Percentiles rank a stretch among this genome's conserved stretches.
These are phyloP conservation scores for Tuberolachnus salignus DNA, from an alignment of 2,888 invertebrate species.

Conservation along the genomic window DNA sequence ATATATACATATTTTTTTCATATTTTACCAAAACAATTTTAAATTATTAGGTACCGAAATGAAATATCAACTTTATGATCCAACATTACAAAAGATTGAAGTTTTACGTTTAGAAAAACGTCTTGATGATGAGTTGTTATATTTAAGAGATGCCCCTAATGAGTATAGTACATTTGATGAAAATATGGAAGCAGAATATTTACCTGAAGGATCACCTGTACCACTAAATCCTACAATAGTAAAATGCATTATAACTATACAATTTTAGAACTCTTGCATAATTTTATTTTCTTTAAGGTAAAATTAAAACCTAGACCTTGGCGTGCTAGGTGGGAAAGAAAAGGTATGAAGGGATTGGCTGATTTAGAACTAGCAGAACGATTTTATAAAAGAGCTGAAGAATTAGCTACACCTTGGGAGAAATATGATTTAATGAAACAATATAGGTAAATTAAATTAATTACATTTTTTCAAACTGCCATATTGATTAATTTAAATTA, in stretches of 20 bases:
- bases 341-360: constrained; percentile 76
- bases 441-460: constrained; percentile 72
- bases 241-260: constrained; percentile 18
- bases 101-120: constrained; percentile 91
- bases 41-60: constrained; percentile 68
- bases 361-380: constrained; percentile 61
- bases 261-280: neutral
- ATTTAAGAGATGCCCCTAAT: constrained; percentile 86
- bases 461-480: constrained; percentile 14
- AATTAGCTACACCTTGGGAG: constrained; percentile 77
- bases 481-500: constrained; percentile 26
- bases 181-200: constrained; percentile 84
- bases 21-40: neutral
- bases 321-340: constrained; percentile 86
- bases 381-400: constrained; percentile 63
- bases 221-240: constrained; percentile 80
- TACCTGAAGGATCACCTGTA: constrained; percentile 77
- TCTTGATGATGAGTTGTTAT: constrained; percentile 85
- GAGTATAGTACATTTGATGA: constrained; percentile 92
- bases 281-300: constrained; percentile 65
- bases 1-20: neutral
- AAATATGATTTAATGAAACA: constrained; percentile 93
- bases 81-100: constrained; percentile 86
- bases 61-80: constrained; percentile 89
- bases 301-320: constrained; percentile 83